A percentile compares a stretch with the other conserved stretches of the same genome.
These are phyloP conservation scores for Tetragonula clypearis DNA, from an alignment of 1,140 invertebrate genomes.

Conservation along the genomic window DNA sequence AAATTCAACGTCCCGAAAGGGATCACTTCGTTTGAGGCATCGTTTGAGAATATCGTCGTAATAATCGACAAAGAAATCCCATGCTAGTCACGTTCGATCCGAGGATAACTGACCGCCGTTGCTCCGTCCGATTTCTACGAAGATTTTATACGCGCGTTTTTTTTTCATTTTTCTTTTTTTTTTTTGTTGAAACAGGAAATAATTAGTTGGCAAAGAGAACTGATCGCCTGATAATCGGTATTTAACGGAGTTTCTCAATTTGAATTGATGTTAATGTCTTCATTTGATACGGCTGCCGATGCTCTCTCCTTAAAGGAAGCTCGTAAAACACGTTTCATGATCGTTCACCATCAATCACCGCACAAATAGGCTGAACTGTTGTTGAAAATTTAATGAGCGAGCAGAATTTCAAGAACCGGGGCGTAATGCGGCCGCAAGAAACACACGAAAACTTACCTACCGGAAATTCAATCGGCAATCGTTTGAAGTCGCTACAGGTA, in stretches of 20 bases:
- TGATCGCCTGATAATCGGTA: slow-evolving; percentile 8
- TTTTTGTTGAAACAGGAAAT: neutral
- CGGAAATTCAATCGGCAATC: neutral
- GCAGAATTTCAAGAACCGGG: neutral
- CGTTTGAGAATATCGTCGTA: too few relatives aligned
- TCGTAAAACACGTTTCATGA: slow-evolving; percentile 8
- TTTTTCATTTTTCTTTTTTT: too few relatives aligned
- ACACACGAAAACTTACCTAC: neutral
- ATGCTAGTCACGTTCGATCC: too few relatives aligned
- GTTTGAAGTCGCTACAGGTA: neutral
- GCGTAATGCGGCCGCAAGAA: neutral
- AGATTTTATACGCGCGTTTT: neutral
- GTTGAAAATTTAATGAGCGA: slow-evolving; percentile 16
- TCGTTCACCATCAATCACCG: slow-evolving; percentile 6
- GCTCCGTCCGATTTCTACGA: neutral
- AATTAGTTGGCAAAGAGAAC: neutral
- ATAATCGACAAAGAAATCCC: too few relatives aligned
- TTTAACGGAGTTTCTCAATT: slow-evolving; percentile 10
- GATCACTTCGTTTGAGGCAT: too few relatives aligned
- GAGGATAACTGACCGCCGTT: too few relatives aligned
- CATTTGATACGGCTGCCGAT: slow-evolving; percentile 1
- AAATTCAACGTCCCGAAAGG: neutral
- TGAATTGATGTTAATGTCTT: slow-evolving; percentile 16
- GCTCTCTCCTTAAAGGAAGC: slow-evolving; percentile 4
- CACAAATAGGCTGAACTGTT: slow-evolving; percentile 4